Evolutionary conservation across 2,888 invertebrate genomes (phyloP), one percentile per base, ranked within the genome.

Genomic region (Nezara viridula): DNA sequence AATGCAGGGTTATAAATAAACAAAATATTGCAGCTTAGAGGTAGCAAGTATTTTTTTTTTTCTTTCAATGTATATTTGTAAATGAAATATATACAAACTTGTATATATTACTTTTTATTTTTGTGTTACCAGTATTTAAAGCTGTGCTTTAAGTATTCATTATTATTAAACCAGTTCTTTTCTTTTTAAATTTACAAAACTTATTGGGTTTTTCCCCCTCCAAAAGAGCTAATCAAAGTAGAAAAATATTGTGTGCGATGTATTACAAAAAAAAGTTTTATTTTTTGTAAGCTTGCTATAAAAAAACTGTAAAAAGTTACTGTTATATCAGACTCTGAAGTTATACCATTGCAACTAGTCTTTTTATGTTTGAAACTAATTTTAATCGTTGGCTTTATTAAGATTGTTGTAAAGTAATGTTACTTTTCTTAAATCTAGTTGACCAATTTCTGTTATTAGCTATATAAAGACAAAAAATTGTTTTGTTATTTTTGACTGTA

Each of bases 61-160:
- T 73, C 2, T 77, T 40, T 77, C 37, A 44, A 44, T 44, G 81
- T n/a, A 81, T 81, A 24, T 81, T 44, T 81, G 81, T 81, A 44
- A 81, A 10, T n/a, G 81, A 24, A 21, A 44, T 47, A n/a, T 81
- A 81, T 81, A 24, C 81, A 81, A 81, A 81, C 81, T 1, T 47
- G 40, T 81, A 37, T 81, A 81, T 81, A 81, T 81, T 81, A 81
- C 81, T 40, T n/a, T 47, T 81, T 81, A 81, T 44, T 81, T 81
- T 44, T 81, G 81, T 81, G 81, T 81, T 81, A 81, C 81, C 81
- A 81, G 81, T 81, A 81, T 81, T 81, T 81, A 81, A 81, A 81
- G 81, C 81, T 81, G n/a, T 81, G 81, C 81, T 81, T 81, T 81
- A 81, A 47, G 81, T 81, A 81, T 81, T 81, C 81, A 81, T 81